A percentile compares a stretch with the other conserved stretches of the same genome.
Evolutionary conservation across 2,797 vertebrate species (phyloP).

Genomic region (Periparus ater): DNA sequence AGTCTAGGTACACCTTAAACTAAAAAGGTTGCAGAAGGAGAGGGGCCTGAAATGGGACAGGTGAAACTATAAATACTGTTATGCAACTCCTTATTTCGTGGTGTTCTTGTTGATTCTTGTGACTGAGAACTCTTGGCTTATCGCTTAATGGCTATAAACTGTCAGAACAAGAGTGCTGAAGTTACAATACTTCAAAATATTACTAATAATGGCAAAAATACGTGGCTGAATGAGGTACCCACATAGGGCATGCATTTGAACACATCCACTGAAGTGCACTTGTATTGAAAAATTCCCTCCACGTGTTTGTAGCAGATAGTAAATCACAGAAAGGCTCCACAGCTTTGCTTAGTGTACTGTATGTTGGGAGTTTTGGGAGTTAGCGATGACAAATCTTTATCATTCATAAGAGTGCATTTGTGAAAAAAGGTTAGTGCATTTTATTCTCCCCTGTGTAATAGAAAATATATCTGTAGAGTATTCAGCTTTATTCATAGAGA

Average conservation of each 20-base stretch:
- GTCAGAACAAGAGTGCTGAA: not conserved
- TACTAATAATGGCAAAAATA: not conserved
- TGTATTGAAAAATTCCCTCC: constrained; percentile 26
- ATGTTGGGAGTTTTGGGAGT: constrained; percentile 25
- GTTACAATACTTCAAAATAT: not conserved
- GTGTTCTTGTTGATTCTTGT: not conserved
- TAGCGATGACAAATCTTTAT: not conserved
- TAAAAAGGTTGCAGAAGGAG: not conserved
- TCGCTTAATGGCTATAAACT: not conserved
- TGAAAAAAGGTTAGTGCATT: not conserved
- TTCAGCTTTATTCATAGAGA: not conserved
- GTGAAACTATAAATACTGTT: not conserved
- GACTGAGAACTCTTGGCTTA: not conserved
- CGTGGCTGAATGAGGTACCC: not conserved
- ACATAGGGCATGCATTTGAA: not conserved
- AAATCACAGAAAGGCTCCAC: constrained; percentile 2
- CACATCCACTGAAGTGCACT: not conserved
- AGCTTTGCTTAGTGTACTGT: not conserved
- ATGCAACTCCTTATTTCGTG: not conserved
- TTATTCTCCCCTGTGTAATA: not conserved
- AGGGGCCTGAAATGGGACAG: not conserved
- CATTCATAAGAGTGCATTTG: not conserved
- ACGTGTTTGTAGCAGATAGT: constrained; percentile 4
- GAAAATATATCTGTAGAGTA: not conserved
- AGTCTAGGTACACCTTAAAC: not conserved